Conservation (phyloP, 2,113 vertebrate species). For the Salvator merianae region DNA sequence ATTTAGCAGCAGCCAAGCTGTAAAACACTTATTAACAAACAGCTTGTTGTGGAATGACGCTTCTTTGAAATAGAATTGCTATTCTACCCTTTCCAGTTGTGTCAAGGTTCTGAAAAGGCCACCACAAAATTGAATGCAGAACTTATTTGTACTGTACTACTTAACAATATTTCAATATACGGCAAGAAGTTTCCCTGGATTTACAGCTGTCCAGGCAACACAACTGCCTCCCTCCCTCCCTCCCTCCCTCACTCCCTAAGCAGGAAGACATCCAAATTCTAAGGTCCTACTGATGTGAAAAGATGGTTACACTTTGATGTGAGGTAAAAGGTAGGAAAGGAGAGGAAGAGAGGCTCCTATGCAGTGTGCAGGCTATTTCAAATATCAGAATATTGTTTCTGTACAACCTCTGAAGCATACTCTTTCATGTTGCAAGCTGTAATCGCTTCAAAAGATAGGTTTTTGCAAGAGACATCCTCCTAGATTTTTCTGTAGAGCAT, state of each 20-base stretch:
- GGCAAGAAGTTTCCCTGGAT: background rate
- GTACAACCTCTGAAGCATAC: constrained; percentile 11
- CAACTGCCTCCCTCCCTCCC: too few species aligned
- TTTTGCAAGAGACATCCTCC: constrained; percentile 29
- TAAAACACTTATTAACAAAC: constrained; percentile 49
- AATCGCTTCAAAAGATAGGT: constrained; percentile 33
- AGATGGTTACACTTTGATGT: background rate
- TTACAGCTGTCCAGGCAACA: background rate
- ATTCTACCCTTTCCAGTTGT: constrained; percentile 11
- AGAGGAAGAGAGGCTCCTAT: background rate
- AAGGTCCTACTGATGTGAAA: constrained; percentile 16
- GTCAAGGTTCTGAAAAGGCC: constrained; percentile 5
- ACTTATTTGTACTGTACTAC: background rate
- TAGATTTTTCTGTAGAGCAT: constrained; percentile 51
- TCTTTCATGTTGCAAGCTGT: background rate
- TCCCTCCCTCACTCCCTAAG: background rate
- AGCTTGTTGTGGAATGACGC: background rate
- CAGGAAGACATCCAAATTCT: background rate
- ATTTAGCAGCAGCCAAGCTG: constrained; percentile 11
- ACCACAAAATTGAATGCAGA: background rate
- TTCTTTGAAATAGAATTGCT: constrained; percentile 28
- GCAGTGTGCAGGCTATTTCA: background rate
- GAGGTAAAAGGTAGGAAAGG: background rate
- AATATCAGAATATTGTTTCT: constrained; percentile 15
- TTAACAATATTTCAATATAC: background rate